These are phyloP conservation scores for Caradrina clavipalpis DNA, from an alignment of 2,888 invertebrate genomes.

Conservation along the genomic window DNA sequence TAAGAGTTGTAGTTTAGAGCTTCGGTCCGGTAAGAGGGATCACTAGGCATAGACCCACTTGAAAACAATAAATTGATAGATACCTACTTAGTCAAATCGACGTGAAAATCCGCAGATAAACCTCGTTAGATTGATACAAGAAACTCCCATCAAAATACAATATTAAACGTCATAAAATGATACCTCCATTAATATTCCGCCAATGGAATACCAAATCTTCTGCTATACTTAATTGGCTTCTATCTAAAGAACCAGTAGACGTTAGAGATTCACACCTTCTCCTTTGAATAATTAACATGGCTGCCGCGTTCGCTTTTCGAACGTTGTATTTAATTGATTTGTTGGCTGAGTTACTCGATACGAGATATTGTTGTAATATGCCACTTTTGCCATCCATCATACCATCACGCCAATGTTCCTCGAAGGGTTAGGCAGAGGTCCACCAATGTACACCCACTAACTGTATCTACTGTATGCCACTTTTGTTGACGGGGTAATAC, in stretches of 20 bases:
- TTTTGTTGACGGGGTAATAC: neutral
- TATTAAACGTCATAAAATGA: conserved; percentile 6
- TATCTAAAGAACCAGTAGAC: conserved; percentile 27
- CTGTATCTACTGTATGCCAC: too few relatives aligned
- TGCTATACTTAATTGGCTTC: conserved; percentile 28
- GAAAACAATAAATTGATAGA: too few relatives aligned
- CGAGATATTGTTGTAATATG: neutral
- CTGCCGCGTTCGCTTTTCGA: conserved; percentile 37
- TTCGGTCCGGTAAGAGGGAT: too few relatives aligned
- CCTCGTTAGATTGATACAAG: neutral
- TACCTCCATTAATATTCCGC: neutral
- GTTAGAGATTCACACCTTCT: conserved; percentile 33
- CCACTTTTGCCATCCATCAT: too few relatives aligned
- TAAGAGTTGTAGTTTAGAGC: too few relatives aligned
- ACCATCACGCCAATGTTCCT: too few relatives aligned
- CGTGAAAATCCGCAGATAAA: too few relatives aligned
- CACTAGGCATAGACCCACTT: too few relatives aligned
- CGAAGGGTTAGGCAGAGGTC: too few relatives aligned
- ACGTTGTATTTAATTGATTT: conserved; percentile 42
- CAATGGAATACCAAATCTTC: conserved; percentile 12
- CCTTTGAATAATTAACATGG: conserved; percentile 48
- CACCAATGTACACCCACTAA: too few relatives aligned
- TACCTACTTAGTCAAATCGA: too few relatives aligned
- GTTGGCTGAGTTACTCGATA: neutral
- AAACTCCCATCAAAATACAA: neutral